A percentile compares a stretch with the other conserved stretches of the same genome.
phyloP scores from a whole-genome alignment of 2,888 invertebrate species.

The Nycteola revayana region DNA sequence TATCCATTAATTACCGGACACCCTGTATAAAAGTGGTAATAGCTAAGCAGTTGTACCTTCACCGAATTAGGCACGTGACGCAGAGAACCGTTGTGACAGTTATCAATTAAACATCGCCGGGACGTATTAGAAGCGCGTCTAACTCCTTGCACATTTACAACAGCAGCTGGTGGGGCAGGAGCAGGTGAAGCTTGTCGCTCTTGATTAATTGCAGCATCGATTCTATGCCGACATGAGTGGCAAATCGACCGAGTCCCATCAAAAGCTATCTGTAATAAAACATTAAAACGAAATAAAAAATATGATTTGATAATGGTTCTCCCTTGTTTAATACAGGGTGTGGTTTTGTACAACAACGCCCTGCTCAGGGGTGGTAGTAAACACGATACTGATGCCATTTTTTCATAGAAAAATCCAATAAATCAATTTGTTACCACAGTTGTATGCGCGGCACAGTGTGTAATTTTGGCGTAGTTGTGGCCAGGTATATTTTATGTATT shows the following conservation, averaged over 20 bases:
- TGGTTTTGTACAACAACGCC: too few relatives aligned
- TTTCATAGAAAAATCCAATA: slow-evolving; percentile 2
- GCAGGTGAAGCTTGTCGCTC: slow-evolving; percentile 4
- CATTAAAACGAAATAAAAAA: too few relatives aligned
- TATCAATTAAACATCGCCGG: slow-evolving; percentile 3
- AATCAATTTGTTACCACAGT: slow-evolving; percentile 2
- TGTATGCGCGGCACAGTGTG: too few relatives aligned
- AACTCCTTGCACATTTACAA: slow-evolving; percentile 4
- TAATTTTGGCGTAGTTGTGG: too few relatives aligned
- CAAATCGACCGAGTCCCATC: slow-evolving; percentile 8
- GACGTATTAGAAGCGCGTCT: slow-evolving; percentile 1
- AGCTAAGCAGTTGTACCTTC: slow-evolving; percentile 9
- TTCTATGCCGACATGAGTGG: slow-evolving; percentile 6
- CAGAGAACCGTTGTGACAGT: neutral
- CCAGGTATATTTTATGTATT: too few relatives aligned
- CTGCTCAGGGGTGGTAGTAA: slow-evolving; percentile 2
- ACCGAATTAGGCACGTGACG: neutral
- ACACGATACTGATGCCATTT: slow-evolving; percentile 2
- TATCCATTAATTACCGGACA: too few relatives aligned
- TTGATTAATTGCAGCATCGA: slow-evolving; percentile 5
- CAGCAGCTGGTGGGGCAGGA: slow-evolving; percentile 1
- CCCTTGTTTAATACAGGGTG: too few relatives aligned
- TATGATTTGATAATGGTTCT: too few relatives aligned
- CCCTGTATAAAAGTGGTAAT: slow-evolving; percentile 5
- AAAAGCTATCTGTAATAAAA: slow-evolving; percentile 1